A percentile compares a stretch with the other conserved stretches of the same genome.
These are phyloP conservation scores for Brenthis ino DNA, from an alignment of 2,888 invertebrate species.

Conservation along the genomic window DNA sequence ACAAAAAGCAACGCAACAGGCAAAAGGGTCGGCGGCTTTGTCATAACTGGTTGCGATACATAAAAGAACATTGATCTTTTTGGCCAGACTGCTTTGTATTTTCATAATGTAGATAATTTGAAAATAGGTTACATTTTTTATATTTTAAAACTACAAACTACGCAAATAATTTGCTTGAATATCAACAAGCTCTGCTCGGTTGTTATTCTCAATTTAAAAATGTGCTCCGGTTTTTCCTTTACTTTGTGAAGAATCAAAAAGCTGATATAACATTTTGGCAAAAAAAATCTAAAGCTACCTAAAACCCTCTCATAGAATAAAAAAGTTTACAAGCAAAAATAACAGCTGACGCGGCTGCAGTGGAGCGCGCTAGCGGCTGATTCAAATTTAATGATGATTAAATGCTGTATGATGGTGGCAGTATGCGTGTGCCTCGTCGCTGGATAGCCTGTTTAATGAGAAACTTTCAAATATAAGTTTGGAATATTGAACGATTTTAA, in stretches of 20 bases:
- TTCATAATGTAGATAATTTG: slow-evolving; percentile 55
- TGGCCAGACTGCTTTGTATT: slow-evolving; percentile 62
- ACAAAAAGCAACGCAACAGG: slow-evolving; percentile 69
- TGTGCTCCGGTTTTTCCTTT: slow-evolving; percentile 7
- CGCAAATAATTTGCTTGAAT: neutral
- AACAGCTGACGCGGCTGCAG: slow-evolving; percentile 69
- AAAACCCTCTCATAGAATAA: slow-evolving; percentile 49
- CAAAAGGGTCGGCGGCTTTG: slow-evolving; percentile 74
- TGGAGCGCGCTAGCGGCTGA: slow-evolving; percentile 59
- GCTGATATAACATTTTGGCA: slow-evolving; percentile 25
- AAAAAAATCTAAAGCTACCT: slow-evolving; percentile 26
- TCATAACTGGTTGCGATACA: slow-evolving; percentile 73
- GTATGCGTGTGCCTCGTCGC: slow-evolving; percentile 38
- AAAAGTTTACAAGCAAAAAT: slow-evolving; percentile 58
- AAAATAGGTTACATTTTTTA: slow-evolving; percentile 61
- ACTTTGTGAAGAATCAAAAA: slow-evolving; percentile 20
- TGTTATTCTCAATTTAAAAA: slow-evolving; percentile 5
- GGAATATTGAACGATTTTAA: slow-evolving; percentile 12
- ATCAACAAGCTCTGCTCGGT: slow-evolving; percentile 9
- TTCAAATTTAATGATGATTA: slow-evolving; percentile 80
- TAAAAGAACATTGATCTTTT: slow-evolving; percentile 71
- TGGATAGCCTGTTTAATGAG: slow-evolving; percentile 31
- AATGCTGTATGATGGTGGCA: slow-evolving; percentile 75
- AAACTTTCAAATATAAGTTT: slow-evolving; percentile 23
- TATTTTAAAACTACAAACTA: neutral